Base-by-base conservation (phyloP, 2,797 vertebrate species). In the Phataginus tetradactyla region DNA sequence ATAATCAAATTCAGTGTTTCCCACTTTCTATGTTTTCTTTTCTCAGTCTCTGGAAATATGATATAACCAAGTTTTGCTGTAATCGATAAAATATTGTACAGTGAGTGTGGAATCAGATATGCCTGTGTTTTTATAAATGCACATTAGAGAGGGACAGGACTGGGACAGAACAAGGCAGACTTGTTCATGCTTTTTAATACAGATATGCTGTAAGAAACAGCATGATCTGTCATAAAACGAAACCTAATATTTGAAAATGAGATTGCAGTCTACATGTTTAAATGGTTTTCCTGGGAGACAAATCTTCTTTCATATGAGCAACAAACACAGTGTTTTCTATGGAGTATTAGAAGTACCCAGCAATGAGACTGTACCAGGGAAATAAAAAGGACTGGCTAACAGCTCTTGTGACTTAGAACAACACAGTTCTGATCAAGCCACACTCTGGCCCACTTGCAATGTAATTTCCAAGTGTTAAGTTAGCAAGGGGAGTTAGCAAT, bases 1-100 rank as follows among this genome's bases (percentile, higher is more conserved):
- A 97, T 97, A 96, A 97, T 97, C 97, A 97, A 96, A 98, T 96
- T 97, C 98, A 97, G 94, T 97, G 96, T 97, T 97, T 96, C 89
- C 97, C 94, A 97, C 95, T 98, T 97, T 97, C 91, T 96, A 87
- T 97, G 96, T 98, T 98, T 98, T 97, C 97, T 96, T 97, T 97
- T 93, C 97, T 96, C 95, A 96, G 95, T 93, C 77, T 74, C 96
- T 97, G 93, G 97, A 98, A 97, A 98, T 81, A 92, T 0, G 95
- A 98, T 97, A 96, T 83, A 93, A 96, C 94, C 74, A 93, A 69
- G 89, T 94, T 92, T 93, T 89, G 86, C 86, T 86, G 95, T 97
- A 95, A 97, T 98, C 77, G 96, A 98, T 97, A 97, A 97, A 98
- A 98, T 97, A 97, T 96, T 97, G 96, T 97, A 90, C 94, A 75